Evolutionary conservation across 2,888 invertebrate species (phyloP), one percentile per base, ranked within the genome.

Genomic region (Scrobipalpa atriplicella): DNA sequence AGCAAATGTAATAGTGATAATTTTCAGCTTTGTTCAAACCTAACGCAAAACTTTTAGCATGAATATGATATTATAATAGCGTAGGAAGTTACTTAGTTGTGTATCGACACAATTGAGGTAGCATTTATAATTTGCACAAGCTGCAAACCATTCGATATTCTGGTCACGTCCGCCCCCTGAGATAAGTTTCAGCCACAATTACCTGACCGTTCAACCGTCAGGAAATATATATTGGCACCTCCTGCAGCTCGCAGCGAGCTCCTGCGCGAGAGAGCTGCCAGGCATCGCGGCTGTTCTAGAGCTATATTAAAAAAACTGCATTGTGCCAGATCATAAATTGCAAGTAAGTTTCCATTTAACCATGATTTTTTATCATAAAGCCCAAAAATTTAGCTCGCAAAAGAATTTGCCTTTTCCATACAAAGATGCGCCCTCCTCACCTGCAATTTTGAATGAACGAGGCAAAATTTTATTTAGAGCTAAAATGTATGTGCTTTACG

Each of bases 121-220:
- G 75, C 81, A 81, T 84, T 90, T 84, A 85, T 89, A 87, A 92
- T 90, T 90, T 90, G 84, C 82, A 77, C 80, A 82, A 83, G 76
- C 82, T 78, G 79, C 78, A 78, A 78, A 77, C 80, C 78, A 76
- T 81, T 87, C 85, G 77, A 81, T 85, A 90, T 90, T 90, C 90
- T 71, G 80, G 81, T 86, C 89, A 90, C 89, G 90, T 86, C 77
- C 82, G 79, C 84, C 84, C 81, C 84, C 85, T 83, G 85, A 90
- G 90, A 90, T 90, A 91, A 90, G 89, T 90, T 90, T 87, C 89
- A 88, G 81, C 89, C 89, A 89, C 90, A 90, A 91, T 89, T 89
- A 91, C 90, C 89, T 87, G 90, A 87, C 88, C 89, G 90, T 85
- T 89, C 88, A 88, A 84, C 82, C 89, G 87, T 86, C 88, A 89